phyloP scores from a whole-genome alignment of 2,888 invertebrate species.

The Harmothoe impar region DNA sequence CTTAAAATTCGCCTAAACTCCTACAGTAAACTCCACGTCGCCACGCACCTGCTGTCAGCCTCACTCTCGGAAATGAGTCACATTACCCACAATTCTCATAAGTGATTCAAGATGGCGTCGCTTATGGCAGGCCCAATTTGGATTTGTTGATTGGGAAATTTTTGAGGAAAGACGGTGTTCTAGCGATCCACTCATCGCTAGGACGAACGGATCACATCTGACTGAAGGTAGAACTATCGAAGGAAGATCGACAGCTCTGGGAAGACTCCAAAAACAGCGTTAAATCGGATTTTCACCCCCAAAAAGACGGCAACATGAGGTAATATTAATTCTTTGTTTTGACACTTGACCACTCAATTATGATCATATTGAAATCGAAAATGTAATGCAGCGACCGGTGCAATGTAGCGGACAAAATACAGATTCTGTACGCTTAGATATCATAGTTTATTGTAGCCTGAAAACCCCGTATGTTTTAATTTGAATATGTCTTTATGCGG shows the following conservation, averaged over 20 bases:
- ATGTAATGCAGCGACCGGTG: not conserved
- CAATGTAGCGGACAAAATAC: not conserved
- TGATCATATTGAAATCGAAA: constrained; percentile 14
- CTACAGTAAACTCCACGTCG: not conserved
- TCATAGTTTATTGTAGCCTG: no score
- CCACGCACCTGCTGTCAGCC: constrained; percentile 42
- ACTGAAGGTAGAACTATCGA: not conserved
- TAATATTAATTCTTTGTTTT: constrained; percentile 65
- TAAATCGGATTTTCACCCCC: constrained; percentile 23
- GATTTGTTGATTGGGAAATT: constrained; percentile 64
- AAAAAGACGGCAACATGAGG: constrained; percentile 64
- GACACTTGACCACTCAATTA: constrained; percentile 64
- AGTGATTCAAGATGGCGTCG: constrained; percentile 67
- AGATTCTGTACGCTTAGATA: not conserved
- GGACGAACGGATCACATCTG: not conserved
- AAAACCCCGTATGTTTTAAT: constrained; percentile 8
- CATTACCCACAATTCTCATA: constrained; percentile 65
- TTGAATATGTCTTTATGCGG: constrained; percentile 24
- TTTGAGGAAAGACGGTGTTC: constrained; percentile 41
- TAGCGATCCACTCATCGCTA: not conserved
- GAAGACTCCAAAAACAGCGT: not conserved
- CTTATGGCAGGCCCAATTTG: constrained; percentile 53
- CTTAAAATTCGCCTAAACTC: not conserved
- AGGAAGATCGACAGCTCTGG: not conserved
- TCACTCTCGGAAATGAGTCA: constrained; percentile 65